Evolutionary conservation across 2,113 vertebrate species (phyloP).

Genomic region (Clupea harengus): DNA sequence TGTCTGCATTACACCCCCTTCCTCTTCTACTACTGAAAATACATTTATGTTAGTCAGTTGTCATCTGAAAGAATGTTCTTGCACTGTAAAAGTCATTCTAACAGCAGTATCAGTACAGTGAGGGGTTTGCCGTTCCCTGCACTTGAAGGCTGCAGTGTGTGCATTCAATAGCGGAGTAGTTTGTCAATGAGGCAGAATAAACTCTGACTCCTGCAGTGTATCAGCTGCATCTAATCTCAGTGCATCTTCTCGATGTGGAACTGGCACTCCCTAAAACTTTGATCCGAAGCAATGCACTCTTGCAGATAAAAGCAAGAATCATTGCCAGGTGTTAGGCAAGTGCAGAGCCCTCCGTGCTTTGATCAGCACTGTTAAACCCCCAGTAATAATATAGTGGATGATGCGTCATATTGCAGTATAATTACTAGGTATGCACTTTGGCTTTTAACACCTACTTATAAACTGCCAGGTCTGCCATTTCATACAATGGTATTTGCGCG

Average conservation of each 20-base stretch:
- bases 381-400: conserved; percentile 2
- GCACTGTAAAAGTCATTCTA: background rate
- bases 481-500: background rate
- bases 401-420: conserved; percentile 24
- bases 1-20: background rate
- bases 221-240: background rate
- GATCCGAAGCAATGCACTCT: conserved; percentile 29
- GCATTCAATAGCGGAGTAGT: background rate
- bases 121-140: background rate
- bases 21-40: background rate
- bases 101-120: too few relatives aligned
- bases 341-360: conserved; percentile 34
- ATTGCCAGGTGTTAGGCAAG: conserved; percentile 39
- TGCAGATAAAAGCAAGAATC: conserved; percentile 33
- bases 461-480: conserved; percentile 12
- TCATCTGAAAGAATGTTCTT: background rate
- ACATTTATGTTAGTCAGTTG: background rate
- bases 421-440: conserved; percentile 34
- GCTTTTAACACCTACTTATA: background rate
- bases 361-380: conserved; percentile 33
- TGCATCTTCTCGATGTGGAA: background rate
- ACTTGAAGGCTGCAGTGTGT: background rate
- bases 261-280: conserved; percentile 27
- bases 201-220: background rate
- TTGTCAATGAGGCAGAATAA: background rate